Evolutionary conservation across 2,113 vertebrate genomes (phyloP).

Genomic region (Austrofundulus limnaeus): DNA sequence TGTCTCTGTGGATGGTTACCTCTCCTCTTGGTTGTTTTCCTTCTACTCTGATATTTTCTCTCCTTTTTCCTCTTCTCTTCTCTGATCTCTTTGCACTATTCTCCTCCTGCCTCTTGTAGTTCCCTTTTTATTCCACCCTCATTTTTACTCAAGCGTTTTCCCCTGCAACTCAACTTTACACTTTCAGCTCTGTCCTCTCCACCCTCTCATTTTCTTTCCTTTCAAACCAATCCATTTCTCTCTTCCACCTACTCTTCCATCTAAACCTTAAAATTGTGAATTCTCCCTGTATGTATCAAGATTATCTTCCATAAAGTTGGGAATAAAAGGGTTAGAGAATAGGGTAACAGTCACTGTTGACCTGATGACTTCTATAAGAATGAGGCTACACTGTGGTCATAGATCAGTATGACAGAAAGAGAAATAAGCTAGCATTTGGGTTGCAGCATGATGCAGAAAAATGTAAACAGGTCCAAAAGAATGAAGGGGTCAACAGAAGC

Average conservation of each 20-base stretch:
- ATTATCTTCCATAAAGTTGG: slow-evolving; percentile 16
- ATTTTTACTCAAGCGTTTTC: slow-evolving; percentile 25
- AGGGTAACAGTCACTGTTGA: slow-evolving; percentile 10
- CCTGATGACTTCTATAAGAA: slow-evolving; percentile 19
- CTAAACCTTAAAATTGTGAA: slow-evolving; percentile 10
- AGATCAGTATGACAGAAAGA: slow-evolving; percentile 21
- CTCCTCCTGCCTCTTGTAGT: slow-evolving; percentile 9
- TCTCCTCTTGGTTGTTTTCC: slow-evolving; percentile 24
- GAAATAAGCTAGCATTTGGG: slow-evolving; percentile 14
- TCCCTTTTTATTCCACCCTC: slow-evolving; percentile 26
- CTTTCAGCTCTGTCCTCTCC: slow-evolving; percentile 32
- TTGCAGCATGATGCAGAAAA: slow-evolving; percentile 31
- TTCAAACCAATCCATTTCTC: slow-evolving; percentile 34
- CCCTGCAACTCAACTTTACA: slow-evolving; percentile 15
- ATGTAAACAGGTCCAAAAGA: background rate
- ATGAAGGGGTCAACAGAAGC: background rate
- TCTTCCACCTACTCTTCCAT: slow-evolving; percentile 26
- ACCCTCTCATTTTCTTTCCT: slow-evolving; percentile 38
- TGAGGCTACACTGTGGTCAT: background rate
- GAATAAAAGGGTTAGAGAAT: slow-evolving; percentile 16
- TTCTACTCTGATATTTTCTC: slow-evolving; percentile 38
- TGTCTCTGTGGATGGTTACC: slow-evolving; percentile 45
- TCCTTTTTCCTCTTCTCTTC: slow-evolving; percentile 4
- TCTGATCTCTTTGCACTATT: slow-evolving; percentile 31
- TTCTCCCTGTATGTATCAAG: slow-evolving; percentile 25